A percentile compares a stretch with the other conserved stretches of the same genome.
Conservation (phyloP, 2,113 vertebrate species). For the Toxostoma redivivum region DNA sequence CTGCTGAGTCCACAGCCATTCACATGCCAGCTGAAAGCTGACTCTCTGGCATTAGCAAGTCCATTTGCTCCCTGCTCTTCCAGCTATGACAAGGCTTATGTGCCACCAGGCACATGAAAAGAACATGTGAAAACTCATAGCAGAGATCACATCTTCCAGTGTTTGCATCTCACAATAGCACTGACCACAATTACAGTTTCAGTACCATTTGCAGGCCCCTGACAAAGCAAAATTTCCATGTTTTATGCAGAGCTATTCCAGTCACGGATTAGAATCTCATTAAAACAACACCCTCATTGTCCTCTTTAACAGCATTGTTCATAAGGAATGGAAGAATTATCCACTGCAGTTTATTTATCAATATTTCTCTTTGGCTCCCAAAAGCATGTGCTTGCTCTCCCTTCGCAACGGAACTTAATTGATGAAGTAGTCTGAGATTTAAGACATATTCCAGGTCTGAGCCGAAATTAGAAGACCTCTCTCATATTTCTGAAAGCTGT, state of each 20-base stretch:
- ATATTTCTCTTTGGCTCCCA: not conserved
- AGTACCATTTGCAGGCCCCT: not conserved
- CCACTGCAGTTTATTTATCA: not conserved
- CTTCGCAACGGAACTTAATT: not conserved
- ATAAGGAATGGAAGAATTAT: not conserved
- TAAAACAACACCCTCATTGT: not conserved
- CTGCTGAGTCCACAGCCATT: not conserved
- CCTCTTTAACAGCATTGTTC: not conserved
- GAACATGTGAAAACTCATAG: not conserved
- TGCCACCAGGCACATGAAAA: not conserved
- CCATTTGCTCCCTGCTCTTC: not conserved
- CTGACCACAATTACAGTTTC: not conserved
- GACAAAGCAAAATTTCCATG: not conserved
- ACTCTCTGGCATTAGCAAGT: not conserved
- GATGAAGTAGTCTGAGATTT: not conserved
- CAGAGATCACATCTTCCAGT: not conserved
- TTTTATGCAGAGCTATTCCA: not conserved
- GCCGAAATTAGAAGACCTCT: not conserved
- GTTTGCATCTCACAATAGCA: not conserved
- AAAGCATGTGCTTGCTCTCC: not conserved
- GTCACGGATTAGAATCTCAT: not conserved
- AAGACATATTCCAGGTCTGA: not conserved
- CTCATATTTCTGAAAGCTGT: not conserved
- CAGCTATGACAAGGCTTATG: not conserved
- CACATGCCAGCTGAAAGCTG: rapidly evolving